phyloP scores from a whole-genome alignment of 2,888 invertebrate genomes.

The Ichneumoninae sp. region DNA sequence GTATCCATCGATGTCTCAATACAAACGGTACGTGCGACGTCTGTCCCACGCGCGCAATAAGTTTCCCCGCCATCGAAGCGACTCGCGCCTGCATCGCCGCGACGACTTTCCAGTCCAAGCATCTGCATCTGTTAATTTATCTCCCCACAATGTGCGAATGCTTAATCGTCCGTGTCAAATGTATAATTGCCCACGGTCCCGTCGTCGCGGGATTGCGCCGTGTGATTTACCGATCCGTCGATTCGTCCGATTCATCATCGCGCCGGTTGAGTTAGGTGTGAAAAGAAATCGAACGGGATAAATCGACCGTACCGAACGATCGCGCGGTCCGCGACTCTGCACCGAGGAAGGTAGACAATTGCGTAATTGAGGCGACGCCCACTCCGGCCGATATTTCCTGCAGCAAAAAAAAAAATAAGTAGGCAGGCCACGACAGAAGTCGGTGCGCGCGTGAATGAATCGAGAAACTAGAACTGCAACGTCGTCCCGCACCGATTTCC shows the following conservation, averaged over 20 bases:
- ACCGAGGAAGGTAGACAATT: conserved; percentile 69
- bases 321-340: conserved; percentile 54
- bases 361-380: conserved; percentile 71
- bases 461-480: conserved; percentile 20
- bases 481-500: not conserved
- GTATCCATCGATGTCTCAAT: conserved; percentile 16
- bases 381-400: conserved; percentile 58
- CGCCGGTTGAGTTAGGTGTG: conserved; percentile 67
- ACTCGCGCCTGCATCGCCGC: not conserved
- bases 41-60: conserved; percentile 35
- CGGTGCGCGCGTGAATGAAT: conserved; percentile 4
- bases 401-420: not conserved
- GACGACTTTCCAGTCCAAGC: not conserved
- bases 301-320: conserved; percentile 50
- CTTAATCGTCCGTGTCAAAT: conserved; percentile 74
- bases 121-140: conserved; percentile 30
- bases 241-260: conserved; percentile 25
- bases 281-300: conserved; percentile 64
- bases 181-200: conserved; percentile 75
- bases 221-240: conserved; percentile 76
- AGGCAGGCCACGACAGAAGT: conserved; percentile 2
- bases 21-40: conserved; percentile 4
- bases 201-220: conserved; percentile 63
- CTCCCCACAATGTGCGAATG: conserved; percentile 25
- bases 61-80: not conserved